Conservation (phyloP, 2,888 invertebrate species). For the Clusia tigrina region DNA sequence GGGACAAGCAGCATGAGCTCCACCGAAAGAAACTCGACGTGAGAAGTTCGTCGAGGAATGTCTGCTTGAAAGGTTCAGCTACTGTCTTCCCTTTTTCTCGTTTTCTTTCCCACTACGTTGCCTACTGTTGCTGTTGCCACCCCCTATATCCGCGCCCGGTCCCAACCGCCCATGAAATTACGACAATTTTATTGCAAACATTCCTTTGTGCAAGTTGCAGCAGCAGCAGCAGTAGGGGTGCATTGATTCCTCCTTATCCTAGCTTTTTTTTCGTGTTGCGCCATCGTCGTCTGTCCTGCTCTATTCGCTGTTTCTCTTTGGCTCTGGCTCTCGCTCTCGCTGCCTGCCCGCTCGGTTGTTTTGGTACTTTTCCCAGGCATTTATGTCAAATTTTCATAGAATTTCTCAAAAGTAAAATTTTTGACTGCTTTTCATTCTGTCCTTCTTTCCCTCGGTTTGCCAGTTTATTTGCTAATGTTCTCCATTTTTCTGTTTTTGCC, state of each 20-base stretch:
- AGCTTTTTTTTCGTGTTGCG: too few species aligned
- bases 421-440: neutral
- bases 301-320: neutral
- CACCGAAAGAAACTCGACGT: too few species aligned
- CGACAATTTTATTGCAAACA: neutral
- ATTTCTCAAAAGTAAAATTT: neutral
- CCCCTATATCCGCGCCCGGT: neutral
- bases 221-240: neutral
- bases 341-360: neutral
- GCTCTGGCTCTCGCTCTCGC: neutral
- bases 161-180: neutral
- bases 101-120: neutral
- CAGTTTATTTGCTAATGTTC: neutral
- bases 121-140: too few species aligned
- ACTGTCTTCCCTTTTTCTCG: neutral
- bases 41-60: too few species aligned
- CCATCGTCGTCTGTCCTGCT: too few species aligned
- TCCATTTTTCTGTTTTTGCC: neutral
- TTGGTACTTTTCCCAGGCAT: neutral
- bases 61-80: too few species aligned
- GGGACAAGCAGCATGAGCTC: too few species aligned
- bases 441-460: neutral
- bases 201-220: neutral
- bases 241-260: too few species aligned
- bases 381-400: slow-evolving; percentile 9